Conservation (phyloP, 1,140 invertebrate genomes). For the Caenorhabditis latens region DNA sequence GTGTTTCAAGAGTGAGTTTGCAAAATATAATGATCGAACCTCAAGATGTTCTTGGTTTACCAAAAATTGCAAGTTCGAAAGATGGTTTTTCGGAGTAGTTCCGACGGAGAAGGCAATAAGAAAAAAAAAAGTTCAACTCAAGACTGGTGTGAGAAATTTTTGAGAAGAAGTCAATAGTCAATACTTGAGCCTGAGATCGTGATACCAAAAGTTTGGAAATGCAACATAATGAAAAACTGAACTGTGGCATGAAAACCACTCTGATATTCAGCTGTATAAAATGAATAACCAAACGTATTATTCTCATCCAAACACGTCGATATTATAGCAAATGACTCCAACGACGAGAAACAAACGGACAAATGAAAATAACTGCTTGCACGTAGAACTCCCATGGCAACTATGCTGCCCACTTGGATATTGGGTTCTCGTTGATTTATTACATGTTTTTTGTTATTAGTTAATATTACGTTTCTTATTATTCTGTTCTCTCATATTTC, state of each 20-base stretch:
- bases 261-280: too few species aligned
- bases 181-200: too few species aligned
- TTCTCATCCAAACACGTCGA: neutral
- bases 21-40: neutral
- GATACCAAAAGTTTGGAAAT: too few species aligned
- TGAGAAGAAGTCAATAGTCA: too few species aligned
- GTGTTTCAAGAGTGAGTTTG: conserved; percentile 69
- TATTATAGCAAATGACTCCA: conserved; percentile 37
- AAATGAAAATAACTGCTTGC: neutral
- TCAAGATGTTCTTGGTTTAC: too few species aligned
- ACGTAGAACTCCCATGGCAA: conserved; percentile 4
- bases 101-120: too few species aligned
- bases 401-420: neutral
- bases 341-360: neutral
- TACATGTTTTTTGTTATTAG: neutral
- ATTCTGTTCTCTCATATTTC: neutral
- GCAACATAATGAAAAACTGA: neutral
- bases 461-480: neutral
- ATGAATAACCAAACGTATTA: neutral
- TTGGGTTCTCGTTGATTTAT: too few species aligned
- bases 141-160: too few species aligned
- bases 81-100: neutral
- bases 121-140: too few species aligned
- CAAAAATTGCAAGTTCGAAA: neutral
- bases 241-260: too few species aligned